These are phyloP conservation scores for Archilochus colubris DNA, from an alignment of 2,113 vertebrate genomes.

Conservation along the genomic window DNA sequence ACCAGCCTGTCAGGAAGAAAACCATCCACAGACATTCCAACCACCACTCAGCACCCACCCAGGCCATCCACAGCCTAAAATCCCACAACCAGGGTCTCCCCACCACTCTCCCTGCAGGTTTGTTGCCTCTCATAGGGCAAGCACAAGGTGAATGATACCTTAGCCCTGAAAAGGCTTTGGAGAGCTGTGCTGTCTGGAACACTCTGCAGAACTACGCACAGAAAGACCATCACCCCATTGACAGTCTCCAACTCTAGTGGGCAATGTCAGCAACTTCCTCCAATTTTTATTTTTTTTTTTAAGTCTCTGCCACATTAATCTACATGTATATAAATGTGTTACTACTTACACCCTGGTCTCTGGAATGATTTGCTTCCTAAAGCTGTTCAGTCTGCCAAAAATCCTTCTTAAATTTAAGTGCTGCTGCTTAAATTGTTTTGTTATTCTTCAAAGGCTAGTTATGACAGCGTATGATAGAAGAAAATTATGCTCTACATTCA, in stretches of 20 bases:
- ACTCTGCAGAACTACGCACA: background rate
- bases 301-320: background rate
- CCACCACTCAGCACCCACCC: background rate
- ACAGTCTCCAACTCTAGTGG: background rate
- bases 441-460: constrained; percentile 61
- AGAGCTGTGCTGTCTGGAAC: background rate
- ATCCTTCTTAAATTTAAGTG: constrained; percentile 27
- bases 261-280: background rate
- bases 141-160: background rate
- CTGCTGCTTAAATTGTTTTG: constrained; percentile 37
- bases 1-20: background rate
- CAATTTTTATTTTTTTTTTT: background rate
- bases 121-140: background rate
- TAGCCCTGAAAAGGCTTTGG: background rate
- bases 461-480: constrained; percentile 9
- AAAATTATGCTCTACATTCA: background rate
- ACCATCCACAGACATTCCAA: background rate
- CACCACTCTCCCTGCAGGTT: background rate
- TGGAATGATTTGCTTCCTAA: constrained; percentile 29
- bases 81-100: background rate
- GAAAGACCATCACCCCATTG: background rate
- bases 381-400: constrained; percentile 39
- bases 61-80: background rate
- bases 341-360: constrained; percentile 11
- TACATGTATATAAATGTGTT: background rate